Evolutionary conservation across 2,113 vertebrate species (phyloP).

Genomic region (Cynopterus brachyotis): DNA sequence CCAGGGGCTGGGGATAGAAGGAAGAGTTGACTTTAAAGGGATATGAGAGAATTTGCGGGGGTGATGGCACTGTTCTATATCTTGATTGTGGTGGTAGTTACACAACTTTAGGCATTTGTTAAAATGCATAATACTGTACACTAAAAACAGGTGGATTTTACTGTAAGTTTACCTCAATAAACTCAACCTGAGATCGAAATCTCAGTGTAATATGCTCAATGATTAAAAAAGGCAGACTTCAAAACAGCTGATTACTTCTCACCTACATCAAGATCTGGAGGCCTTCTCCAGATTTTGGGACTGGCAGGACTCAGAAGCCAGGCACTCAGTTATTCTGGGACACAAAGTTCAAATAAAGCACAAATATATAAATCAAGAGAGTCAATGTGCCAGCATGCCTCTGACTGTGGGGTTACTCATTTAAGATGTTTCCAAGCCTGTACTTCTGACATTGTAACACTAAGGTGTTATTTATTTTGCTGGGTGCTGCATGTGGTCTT

Average conservation of each 20-base stretch:
- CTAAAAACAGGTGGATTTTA: slow-evolving; percentile 1
- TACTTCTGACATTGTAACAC: neutral
- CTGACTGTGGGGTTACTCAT: neutral
- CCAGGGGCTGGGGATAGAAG: neutral
- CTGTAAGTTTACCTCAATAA: neutral
- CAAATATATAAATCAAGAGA: neutral
- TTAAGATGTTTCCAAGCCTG: neutral
- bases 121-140: neutral
- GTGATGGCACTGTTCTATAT: neutral
- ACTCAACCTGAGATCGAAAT: neutral
- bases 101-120: neutral
- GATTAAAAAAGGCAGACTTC: slow-evolving; percentile 17
- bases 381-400: neutral
- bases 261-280: neutral
- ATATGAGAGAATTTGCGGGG: neutral
- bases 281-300: neutral
- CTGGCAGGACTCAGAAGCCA: neutral
- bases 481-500: neutral
- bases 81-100: neutral
- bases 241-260: neutral
- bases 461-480: neutral
- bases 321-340: neutral
- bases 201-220: neutral
- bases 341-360: neutral
- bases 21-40: neutral